These are phyloP conservation scores for Hippolais icterina DNA, from an alignment of 2,113 vertebrate genomes.

Conservation along the genomic window DNA sequence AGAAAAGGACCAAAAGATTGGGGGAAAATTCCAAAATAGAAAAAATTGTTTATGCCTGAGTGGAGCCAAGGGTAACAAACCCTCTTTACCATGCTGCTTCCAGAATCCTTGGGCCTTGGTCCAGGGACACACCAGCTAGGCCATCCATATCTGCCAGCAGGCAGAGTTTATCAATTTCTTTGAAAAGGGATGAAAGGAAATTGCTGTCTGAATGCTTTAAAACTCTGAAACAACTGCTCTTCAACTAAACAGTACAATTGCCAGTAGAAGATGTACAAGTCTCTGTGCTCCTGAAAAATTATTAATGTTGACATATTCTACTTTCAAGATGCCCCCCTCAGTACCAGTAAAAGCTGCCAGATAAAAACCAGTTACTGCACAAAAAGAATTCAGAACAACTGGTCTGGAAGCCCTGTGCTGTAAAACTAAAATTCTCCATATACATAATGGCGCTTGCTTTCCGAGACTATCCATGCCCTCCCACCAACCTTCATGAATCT, in stretches of 20 bases:
- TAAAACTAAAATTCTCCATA: not conserved
- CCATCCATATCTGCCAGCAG: not conserved
- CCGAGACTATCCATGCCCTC: not conserved
- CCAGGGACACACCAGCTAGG: slow-evolving; percentile 35
- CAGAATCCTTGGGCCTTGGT: slow-evolving; percentile 15
- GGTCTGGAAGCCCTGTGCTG: not conserved
- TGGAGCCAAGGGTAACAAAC: not conserved
- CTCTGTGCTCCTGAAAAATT: not conserved
- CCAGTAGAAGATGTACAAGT: not conserved
- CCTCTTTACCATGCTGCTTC: not conserved
- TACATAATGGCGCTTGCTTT: not conserved
- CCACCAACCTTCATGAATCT: not conserved
- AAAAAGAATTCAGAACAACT: slow-evolving; percentile 8
- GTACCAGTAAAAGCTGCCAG: not conserved
- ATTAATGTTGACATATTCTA: not conserved
- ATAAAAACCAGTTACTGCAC: not conserved
- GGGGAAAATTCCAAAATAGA: not conserved
- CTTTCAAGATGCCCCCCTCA: not conserved
- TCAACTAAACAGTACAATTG: not conserved
- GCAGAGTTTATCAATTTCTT: slow-evolving; percentile 17
- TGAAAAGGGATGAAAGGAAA: not conserved
- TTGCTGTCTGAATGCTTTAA: not conserved
- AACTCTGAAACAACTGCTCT: slow-evolving; percentile 8
- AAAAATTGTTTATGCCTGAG: not conserved
- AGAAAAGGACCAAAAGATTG: not conserved